phyloP scores from a whole-genome alignment of 1,140 invertebrate genomes.

The Drosophila jambulina region DNA sequence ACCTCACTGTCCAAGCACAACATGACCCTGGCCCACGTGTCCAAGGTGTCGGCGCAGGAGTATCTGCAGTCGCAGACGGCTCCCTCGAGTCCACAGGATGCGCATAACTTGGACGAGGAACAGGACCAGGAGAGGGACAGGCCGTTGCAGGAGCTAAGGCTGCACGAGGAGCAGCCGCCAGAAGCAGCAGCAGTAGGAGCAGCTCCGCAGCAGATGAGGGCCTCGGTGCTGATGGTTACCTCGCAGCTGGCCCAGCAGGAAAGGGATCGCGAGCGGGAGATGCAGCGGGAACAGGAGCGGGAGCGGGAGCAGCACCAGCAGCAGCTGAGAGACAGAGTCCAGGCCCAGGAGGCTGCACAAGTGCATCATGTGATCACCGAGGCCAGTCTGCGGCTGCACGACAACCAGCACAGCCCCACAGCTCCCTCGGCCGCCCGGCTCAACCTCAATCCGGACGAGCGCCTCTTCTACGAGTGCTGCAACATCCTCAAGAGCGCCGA shows the following conservation, averaged over 20 bases:
- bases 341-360: not conserved
- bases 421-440: conserved; percentile 54
- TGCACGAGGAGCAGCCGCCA: not conserved
- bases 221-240: conserved; percentile 61
- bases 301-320: not conserved
- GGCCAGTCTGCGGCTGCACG: conserved; percentile 64
- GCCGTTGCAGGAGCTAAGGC: not conserved
- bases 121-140: not conserved
- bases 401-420: conserved; percentile 59
- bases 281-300: not conserved
- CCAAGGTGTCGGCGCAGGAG: conserved; percentile 86
- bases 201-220: conserved; percentile 46
- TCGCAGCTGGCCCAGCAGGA: conserved; percentile 25
- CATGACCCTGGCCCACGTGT: conserved; percentile 86
- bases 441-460: conserved; percentile 83
- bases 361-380: conserved; percentile 68
- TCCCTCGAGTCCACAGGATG: conserved; percentile 44
- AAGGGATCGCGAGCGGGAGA: not conserved
- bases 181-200: not conserved
- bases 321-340: not conserved
- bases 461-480: conserved; percentile 84
- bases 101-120: not conserved
- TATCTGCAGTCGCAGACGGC: conserved; percentile 81
- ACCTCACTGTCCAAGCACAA: conserved; percentile 86
- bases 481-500: conserved; percentile 83